phyloP scores from a whole-genome alignment of 2,797 vertebrate genomes.

The Sitta carolinensis region DNA sequence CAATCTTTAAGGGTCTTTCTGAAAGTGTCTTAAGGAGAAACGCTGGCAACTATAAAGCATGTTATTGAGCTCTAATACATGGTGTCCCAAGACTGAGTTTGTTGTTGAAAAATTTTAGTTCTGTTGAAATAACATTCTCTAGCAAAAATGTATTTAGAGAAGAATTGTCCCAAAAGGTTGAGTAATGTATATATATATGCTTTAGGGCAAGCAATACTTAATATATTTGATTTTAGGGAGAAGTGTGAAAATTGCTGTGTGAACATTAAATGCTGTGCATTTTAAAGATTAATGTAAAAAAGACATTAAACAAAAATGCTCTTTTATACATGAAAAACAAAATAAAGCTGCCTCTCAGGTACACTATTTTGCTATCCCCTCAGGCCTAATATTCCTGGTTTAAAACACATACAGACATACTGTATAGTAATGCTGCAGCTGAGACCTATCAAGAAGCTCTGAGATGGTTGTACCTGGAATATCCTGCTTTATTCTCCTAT shows the following conservation, averaged over 20 bases:
- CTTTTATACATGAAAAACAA: background rate
- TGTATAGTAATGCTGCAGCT: background rate
- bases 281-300: background rate
- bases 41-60: background rate
- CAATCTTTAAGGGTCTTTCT: background rate
- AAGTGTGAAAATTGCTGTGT: background rate
- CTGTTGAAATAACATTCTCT: background rate
- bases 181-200: background rate
- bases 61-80: background rate
- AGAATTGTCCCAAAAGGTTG: background rate
- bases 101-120: background rate
- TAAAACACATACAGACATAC: background rate
- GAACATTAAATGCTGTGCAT: background rate
- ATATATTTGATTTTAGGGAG: background rate
- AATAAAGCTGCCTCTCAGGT: background rate
- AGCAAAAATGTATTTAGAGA: background rate
- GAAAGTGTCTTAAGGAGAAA: background rate
- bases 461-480: background rate
- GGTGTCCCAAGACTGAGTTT: background rate
- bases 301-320: background rate
- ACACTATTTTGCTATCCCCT: background rate
- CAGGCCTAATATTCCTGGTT: background rate
- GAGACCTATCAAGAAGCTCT: background rate
- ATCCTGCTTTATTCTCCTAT: background rate
- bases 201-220: background rate